These are phyloP conservation scores for Iphiclides podalirius DNA, from an alignment of 2,888 invertebrate genomes.

Conservation along the genomic window DNA sequence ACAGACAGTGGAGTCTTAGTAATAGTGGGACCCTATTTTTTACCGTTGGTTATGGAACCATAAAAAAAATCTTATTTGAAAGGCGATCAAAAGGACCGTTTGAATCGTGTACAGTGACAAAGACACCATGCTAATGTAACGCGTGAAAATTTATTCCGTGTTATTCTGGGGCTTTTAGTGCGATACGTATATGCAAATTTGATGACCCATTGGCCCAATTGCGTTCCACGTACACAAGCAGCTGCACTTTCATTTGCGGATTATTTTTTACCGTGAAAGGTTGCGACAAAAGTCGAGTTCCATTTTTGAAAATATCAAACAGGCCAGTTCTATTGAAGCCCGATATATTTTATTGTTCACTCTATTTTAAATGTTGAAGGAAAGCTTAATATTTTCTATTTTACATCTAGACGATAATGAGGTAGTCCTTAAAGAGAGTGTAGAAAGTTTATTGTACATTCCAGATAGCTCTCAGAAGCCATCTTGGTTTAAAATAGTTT, in stretches of 20 bases:
- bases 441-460: no score
- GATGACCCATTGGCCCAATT: slow-evolving; percentile 23
- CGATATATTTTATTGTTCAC: no score
- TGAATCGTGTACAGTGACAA: neutral
- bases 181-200: slow-evolving; percentile 22
- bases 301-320: neutral
- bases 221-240: slow-evolving; percentile 18
- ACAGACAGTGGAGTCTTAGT: no score
- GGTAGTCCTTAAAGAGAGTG: no score
- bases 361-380: no score
- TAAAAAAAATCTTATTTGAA: no score
- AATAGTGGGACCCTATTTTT: no score
- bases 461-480: no score
- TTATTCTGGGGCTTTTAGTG: slow-evolving; percentile 11
- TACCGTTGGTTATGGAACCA: no score
- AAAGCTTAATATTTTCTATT: no score
- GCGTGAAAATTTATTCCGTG: slow-evolving; percentile 8
- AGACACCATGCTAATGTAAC: slow-evolving; percentile 10
- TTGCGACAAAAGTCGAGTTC: slow-evolving; percentile 4
- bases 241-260: slow-evolving; percentile 12
- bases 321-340: neutral
- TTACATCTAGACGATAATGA: no score
- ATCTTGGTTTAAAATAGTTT: neutral
- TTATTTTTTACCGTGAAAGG: slow-evolving; percentile 7
- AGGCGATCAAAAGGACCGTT: neutral